Base-by-base conservation (phyloP, 2,113 vertebrate species). In the Ciconia stormi region DNA sequence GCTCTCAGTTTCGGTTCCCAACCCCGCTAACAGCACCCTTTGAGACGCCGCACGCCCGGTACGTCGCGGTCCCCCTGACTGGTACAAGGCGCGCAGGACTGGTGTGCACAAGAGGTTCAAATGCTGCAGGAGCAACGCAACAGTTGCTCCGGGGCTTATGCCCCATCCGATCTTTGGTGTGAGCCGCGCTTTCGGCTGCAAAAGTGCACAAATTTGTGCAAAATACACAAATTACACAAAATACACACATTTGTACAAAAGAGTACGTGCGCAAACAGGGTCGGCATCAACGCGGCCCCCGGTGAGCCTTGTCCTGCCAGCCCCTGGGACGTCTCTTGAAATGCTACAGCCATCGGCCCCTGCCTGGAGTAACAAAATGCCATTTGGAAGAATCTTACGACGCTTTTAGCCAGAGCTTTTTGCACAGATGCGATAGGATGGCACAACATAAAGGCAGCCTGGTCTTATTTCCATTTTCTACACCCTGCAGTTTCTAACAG, bases 31-130 rank as follows among this genome's bases (percentile, higher is more conserved):
- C 9, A 7, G 14, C n/a, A 5, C 10, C 80, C 80, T 20, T 2
- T 2, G 29, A 22, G 66, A 13, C 16, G 10, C 44, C 5, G 1
- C 12, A 16, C 13, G 9, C n/a, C 53, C 53, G 3, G 22, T 1
- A 18, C 40, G 4, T 2, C 14, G 3, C 2, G 1, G 29, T 59
- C n/a, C 36, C 30, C 25, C 21, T 3, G 36, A 4, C 56, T 3
- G 12, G 3, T 4, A 30, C 67, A 10, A 12, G 42, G 16, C 2
- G 2, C 5, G 2, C 65, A 20, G 52, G 42, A 19, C 21, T 26
- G 12, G 27, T 7, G 22, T 3, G 55, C 46, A 2, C 7, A 16
- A 16, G 46, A 18, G 55, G 30, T 50, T 40, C 36, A 18, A 6
- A 14, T 12, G 46, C 46, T 10, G 34, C 25, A 4, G 46, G 18